Evolutionary conservation across 2,797 vertebrate species (phyloP).

Genomic region (Spondyliosoma cantharus): DNA sequence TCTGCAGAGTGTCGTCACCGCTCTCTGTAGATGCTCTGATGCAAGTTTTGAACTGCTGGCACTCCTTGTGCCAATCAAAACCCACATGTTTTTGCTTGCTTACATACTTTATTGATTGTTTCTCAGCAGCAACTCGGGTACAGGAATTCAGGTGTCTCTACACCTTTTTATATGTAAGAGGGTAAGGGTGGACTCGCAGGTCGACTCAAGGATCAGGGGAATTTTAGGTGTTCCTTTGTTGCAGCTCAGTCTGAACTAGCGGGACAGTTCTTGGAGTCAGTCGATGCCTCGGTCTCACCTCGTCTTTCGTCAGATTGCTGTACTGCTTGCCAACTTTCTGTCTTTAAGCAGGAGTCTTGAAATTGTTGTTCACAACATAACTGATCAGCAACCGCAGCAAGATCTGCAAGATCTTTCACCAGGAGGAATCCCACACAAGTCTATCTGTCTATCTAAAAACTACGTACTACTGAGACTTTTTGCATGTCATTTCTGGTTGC

Average conservation of each 20-base stretch:
- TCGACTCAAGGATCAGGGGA: not conserved
- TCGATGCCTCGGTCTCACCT: not conserved
- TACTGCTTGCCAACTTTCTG: no score
- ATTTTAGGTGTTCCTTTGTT: not conserved
- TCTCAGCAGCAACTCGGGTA: constrained; percentile 26
- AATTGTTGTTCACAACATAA: no score
- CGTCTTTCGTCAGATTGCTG: no score
- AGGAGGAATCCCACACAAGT: no score
- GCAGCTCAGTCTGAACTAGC: constrained; percentile 3
- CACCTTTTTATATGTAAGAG: not conserved
- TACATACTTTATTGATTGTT: constrained; percentile 53
- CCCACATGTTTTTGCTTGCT: constrained; percentile 43
- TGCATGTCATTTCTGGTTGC: no score
- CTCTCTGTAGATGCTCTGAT: constrained; percentile 4
- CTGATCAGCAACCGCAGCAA: no score
- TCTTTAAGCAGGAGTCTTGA: no score
- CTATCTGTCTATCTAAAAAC: no score
- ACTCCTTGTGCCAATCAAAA: constrained; percentile 45
- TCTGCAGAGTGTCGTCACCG: not conserved
- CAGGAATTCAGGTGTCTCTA: constrained; percentile 24
- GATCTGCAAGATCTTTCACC: no score
- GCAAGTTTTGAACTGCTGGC: constrained; percentile 39
- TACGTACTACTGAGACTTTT: no score
- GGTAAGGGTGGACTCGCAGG: not conserved
- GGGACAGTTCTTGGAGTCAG: not conserved